Base-by-base conservation (phyloP, 92 coral and sea anemone species). In the Galaxea fascicularis region DNA sequence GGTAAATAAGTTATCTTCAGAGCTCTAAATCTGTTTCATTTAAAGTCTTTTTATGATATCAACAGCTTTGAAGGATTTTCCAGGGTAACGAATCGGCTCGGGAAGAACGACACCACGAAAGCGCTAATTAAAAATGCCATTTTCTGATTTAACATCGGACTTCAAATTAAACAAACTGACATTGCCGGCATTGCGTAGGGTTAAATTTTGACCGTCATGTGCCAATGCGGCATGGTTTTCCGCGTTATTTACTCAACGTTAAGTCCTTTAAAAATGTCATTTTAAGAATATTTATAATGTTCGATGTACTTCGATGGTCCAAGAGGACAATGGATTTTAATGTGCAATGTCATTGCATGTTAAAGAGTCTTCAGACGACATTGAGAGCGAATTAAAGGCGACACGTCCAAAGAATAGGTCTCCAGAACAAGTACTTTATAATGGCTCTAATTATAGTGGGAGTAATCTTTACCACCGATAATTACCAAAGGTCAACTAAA, bases 121-220 rank as follows among this genome's bases (percentile, higher is more conserved):
- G 73, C 63, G 73, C 63, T 78, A 78, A 78, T 78, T 64, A 64
- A 63, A 62, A 8, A 65, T 8, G 17, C 83, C 26, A 78, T 64
- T 46, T 62, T 41, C 45, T 78, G 46, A 78, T 78, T 64, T 63
- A 17, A 65, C 18, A 62, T 20, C 30, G 29, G 27, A 26, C 30
- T 65, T 11, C 53, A 74, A 78, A 78, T 45, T 46, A 45, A 47
- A 62, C 73, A 25, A 20, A 35, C 25, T 39, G 20, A 21, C 29
- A 74, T 8, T 4, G 65, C 25, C 16, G n/a, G n/a, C n/a, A n/a
- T 4, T 17, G 28, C 41, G 27, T 15, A 4, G 65, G n/a, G 24
- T 9, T 6, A 57, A 75, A 31, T 31, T 75, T 41, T 17, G 21
- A 28, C 44, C n/a, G 67, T 44, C 27, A 74, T 10, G 13, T 27